Percentiles rank a stretch among this genome's conserved stretches.
These are phyloP conservation scores for Drosophila picticornis DNA, from an alignment of 2,888 invertebrate species.

Conservation along the genomic window DNA sequence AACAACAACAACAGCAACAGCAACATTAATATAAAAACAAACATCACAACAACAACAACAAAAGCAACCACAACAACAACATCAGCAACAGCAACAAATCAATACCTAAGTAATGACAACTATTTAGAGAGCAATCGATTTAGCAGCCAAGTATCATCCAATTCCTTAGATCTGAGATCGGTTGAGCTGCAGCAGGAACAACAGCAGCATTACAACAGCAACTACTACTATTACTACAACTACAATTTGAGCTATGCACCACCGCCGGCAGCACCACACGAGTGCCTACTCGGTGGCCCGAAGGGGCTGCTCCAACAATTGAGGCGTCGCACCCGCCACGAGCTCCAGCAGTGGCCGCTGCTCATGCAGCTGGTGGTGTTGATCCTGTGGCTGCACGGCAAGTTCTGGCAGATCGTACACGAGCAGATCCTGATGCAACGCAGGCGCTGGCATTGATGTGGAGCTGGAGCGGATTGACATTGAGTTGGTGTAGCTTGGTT, in stretches of 20 bases:
- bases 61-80: slow-evolving; percentile 40
- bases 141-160: slow-evolving; percentile 30
- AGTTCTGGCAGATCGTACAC: slow-evolving; percentile 82
- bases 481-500: slow-evolving; percentile 21
- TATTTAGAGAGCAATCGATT: slow-evolving; percentile 45
- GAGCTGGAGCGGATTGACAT: background rate
- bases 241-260: slow-evolving; percentile 80
- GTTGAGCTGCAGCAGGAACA: slow-evolving; percentile 58
- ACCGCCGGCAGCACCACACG: slow-evolving; percentile 41
- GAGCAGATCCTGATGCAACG: slow-evolving; percentile 73
- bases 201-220: slow-evolving; percentile 73
- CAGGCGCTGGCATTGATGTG: slow-evolving; percentile 69
- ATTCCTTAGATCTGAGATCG: slow-evolving; percentile 55
- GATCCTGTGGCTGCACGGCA: slow-evolving; percentile 82
- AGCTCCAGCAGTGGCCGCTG: slow-evolving; percentile 83
- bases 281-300: slow-evolving; percentile 39
- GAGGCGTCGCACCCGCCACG: slow-evolving; percentile 79
- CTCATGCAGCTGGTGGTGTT: slow-evolving; percentile 82
- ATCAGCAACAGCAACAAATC: slow-evolving; percentile 47
- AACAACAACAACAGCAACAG: slow-evolving; percentile 57
- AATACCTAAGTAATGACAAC: slow-evolving; percentile 47
- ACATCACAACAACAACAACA: slow-evolving; percentile 56
- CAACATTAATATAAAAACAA: slow-evolving; percentile 56
- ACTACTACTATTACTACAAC: slow-evolving; percentile 80
- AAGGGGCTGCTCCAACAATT: slow-evolving; percentile 69